Percentiles rank a stretch among this genome's conserved stretches.
Evolutionary conservation across 30 jellyfish, hydroid and myxozoan genomes (phyloP).

Genomic region (Aurelia coerulea): DNA sequence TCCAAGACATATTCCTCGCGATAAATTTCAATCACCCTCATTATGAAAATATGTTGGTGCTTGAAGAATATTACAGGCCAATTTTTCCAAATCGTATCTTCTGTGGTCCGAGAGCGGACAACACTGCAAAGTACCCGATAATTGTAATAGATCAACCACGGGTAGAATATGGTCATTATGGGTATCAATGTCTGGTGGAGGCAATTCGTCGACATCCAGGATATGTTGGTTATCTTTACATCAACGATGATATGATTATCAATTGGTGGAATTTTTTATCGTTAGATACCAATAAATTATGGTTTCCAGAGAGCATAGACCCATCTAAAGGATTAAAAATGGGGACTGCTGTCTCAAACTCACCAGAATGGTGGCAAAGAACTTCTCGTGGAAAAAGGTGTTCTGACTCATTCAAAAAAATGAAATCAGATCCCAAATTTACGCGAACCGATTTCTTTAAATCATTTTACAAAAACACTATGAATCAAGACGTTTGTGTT

Average conservation of each 20-base stretch:
- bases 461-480: constrained; percentile 7
- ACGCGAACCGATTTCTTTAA: background rate
- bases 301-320: constrained; percentile 52
- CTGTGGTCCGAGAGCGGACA: constrained; percentile 72
- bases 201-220: constrained; percentile 70
- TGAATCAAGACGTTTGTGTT: constrained; percentile 27
- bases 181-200: constrained; percentile 66
- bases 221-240: constrained; percentile 52
- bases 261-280: constrained; percentile 75
- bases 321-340: background rate
- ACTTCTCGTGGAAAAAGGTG: constrained; percentile 44
- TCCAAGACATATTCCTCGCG: constrained; percentile 47
- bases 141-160: constrained; percentile 9
- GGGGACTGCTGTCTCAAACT: background rate
- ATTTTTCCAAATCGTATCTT: constrained; percentile 50
- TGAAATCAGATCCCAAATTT: constrained; percentile 14
- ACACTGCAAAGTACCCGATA: background rate
- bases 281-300: constrained; percentile 37
- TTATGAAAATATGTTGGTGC: constrained; percentile 39
- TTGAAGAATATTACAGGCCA: constrained; percentile 32
- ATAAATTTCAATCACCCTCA: constrained; percentile 76
- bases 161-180: constrained; percentile 58
- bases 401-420: constrained; percentile 6
- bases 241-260: constrained; percentile 74
- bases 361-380: constrained; percentile 40